Conservation (phyloP, 1,140 invertebrate genomes). For the Hyposmocoma kahamanoa region DNA sequence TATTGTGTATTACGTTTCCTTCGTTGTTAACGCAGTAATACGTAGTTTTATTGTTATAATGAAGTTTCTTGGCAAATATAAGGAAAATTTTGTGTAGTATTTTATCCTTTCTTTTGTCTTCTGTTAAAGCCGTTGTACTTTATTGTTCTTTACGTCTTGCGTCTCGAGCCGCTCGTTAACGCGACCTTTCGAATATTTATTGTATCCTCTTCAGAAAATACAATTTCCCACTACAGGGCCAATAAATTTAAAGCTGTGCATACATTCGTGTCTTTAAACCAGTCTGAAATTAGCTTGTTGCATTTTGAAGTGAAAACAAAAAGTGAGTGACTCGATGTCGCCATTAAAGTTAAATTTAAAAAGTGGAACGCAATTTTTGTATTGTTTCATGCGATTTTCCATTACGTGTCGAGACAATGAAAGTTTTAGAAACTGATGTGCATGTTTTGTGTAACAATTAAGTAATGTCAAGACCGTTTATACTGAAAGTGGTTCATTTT, state of each 20-base stretch:
- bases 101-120: conserved; percentile 39
- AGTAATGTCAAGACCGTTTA: too few species aligned
- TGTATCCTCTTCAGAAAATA: conserved; percentile 66
- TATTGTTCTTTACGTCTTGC: conserved; percentile 58
- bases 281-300: conserved; percentile 12
- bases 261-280: conserved; percentile 27
- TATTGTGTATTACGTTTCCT: too few species aligned
- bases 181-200: conserved; percentile 67
- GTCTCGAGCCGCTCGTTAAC: conserved; percentile 57
- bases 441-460: too few species aligned
- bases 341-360: not conserved
- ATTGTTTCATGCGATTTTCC: conserved; percentile 1
- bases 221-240: conserved; percentile 60
- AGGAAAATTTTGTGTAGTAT: too few species aligned
- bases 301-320: conserved; percentile 9
- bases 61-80: too few species aligned
- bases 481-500: too few species aligned
- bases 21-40: too few species aligned
- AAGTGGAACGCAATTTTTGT: too few species aligned
- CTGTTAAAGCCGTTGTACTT: conserved; percentile 46
- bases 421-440: too few species aligned
- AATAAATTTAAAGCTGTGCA: conserved; percentile 53
- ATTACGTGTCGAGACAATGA: not conserved
- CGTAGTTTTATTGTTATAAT: too few species aligned
- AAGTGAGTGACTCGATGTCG: not conserved